Percentiles rank a stretch among this genome's conserved stretches.
These are phyloP conservation scores for Mormyrops attenuatus DNA, from an alignment of 2,797 vertebrate genomes.

Conservation along the genomic window DNA sequence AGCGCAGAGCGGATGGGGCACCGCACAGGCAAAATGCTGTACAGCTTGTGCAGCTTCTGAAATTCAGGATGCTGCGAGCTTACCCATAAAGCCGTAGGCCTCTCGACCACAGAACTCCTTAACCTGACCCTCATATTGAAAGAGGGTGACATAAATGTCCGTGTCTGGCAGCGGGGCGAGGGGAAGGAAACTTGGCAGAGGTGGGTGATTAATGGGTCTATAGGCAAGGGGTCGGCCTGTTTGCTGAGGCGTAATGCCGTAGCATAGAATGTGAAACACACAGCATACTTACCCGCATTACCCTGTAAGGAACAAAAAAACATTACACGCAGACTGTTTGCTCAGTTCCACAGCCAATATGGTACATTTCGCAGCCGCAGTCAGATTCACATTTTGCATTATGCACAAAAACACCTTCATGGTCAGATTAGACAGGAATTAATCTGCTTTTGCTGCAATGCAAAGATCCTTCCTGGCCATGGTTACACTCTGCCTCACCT, in stretches of 20 bases:
- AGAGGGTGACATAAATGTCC: not conserved
- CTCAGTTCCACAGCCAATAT: not conserved
- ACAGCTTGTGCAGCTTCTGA: not conserved
- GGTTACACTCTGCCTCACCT: not conserved
- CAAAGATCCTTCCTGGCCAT: not conserved
- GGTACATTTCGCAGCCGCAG: not conserved
- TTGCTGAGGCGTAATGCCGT: not conserved
- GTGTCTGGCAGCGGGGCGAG: not conserved
- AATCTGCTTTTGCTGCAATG: not conserved
- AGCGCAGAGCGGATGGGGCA: not conserved
- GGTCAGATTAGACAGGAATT: not conserved
- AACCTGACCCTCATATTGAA: not conserved
- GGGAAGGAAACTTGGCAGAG: not conserved
- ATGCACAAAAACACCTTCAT: not conserved
- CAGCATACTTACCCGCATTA: conserved; percentile 25
- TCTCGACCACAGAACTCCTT: not conserved
- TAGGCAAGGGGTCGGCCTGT: not conserved
- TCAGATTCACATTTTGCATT: not conserved
- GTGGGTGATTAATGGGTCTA: not conserved
- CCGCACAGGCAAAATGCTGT: not conserved
- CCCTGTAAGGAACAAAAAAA: conserved; percentile 9
- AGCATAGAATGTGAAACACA: not conserved
- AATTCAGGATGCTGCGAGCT: not conserved
- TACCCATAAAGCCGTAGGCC: not conserved
- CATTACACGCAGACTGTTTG: not conserved